These are phyloP conservation scores for Mycteria americana DNA, from an alignment of 2,797 vertebrate genomes.

Conservation along the genomic window DNA sequence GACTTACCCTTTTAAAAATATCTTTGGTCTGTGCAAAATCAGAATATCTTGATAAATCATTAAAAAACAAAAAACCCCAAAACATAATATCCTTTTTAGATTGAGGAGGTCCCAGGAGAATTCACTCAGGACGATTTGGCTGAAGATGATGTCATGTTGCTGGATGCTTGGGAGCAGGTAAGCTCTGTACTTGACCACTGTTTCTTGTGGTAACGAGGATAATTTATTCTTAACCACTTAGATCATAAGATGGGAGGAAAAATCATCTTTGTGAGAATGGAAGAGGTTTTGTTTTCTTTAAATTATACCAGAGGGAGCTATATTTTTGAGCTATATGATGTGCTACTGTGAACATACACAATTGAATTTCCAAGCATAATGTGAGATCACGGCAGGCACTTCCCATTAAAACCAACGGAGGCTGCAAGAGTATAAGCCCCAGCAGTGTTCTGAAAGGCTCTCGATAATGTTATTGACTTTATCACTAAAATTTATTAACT, in stretches of 20 bases:
- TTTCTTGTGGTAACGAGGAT: neutral
- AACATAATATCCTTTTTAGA: constrained; percentile 70
- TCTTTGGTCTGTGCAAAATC: neutral
- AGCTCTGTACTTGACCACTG: neutral
- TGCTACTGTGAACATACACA: neutral
- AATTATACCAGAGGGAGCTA: neutral
- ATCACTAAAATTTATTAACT: neutral
- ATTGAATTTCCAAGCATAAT: neutral
- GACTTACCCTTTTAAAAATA: neutral
- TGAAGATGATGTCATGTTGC: constrained; percentile 92
- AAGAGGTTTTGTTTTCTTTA: neutral
- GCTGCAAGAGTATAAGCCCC: neutral
- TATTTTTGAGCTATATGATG: neutral
- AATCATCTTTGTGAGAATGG: neutral
- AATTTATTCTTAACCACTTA: neutral
- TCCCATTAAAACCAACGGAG: neutral
- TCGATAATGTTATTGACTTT: neutral
- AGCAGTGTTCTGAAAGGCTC: neutral
- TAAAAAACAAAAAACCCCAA: neutral
- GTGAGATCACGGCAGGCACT: neutral
- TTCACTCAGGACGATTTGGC: constrained; percentile 92
- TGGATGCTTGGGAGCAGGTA: constrained; percentile 92
- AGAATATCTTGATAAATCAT: neutral
- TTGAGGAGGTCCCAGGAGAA: constrained; percentile 92
- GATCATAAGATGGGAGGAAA: neutral